phyloP scores from a whole-genome alignment of 2,888 invertebrate species.

The Patella ulyssiponensis region DNA sequence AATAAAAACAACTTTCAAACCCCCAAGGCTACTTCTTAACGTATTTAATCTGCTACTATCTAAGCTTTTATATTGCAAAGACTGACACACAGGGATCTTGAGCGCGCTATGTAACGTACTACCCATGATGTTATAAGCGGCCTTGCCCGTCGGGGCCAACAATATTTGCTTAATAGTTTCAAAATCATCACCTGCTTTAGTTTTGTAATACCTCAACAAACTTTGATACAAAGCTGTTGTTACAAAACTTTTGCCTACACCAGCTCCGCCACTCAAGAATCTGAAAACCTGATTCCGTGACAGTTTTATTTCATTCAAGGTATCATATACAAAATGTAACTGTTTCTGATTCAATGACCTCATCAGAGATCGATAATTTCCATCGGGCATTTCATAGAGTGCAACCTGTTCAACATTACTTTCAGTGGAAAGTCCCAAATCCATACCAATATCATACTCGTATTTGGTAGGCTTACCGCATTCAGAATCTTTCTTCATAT shows the following conservation, averaged over 20 bases:
- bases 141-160: constrained; percentile 49
- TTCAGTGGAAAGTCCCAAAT: constrained; percentile 34
- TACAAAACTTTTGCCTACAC: no score
- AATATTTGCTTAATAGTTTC: no score
- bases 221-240: no score
- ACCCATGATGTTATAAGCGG: constrained; percentile 33
- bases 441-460: constrained; percentile 37
- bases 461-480: constrained; percentile 27
- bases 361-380: constrained; percentile 33
- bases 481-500: not conserved
- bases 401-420: no score
- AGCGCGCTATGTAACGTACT: constrained; percentile 32
- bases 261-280: no score
- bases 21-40: not conserved
- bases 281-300: no score
- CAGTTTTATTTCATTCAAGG: no score
- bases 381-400: no score
- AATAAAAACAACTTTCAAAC: constrained; percentile 35
- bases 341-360: no score
- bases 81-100: constrained; percentile 28
- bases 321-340: no score
- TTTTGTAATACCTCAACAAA: no score
- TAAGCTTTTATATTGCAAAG: constrained; percentile 25
- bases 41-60: constrained; percentile 18
- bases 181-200: no score